Conservation (phyloP, 2,113 vertebrate species). For the Thymallus thymallus region DNA sequence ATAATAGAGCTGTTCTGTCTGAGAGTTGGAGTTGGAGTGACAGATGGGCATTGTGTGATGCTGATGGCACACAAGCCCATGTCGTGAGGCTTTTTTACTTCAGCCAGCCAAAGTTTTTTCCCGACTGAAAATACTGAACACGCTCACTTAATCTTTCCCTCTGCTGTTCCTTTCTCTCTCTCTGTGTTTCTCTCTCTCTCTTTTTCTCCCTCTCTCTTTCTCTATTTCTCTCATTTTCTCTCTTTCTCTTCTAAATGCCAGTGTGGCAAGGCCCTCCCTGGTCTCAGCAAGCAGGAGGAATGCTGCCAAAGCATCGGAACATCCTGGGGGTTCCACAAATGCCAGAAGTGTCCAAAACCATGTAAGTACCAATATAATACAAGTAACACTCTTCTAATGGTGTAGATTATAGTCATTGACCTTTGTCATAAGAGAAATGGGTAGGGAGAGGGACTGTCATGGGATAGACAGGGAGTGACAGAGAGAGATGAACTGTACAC, state of each 20-base stretch:
- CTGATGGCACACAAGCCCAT: background rate
- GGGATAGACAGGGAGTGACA: background rate
- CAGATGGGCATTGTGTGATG: background rate
- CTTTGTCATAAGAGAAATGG: no score
- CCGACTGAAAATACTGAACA: background rate
- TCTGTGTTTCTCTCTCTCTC: no score
- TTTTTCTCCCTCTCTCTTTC: constrained; percentile 1
- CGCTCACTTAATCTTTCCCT: background rate
- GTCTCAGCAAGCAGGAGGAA: constrained; percentile 95
- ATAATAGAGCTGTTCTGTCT: constrained; percentile 6
- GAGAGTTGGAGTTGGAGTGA: background rate
- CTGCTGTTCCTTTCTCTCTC: constrained; percentile 4
- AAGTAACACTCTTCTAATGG: background rate
- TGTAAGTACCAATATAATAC: constrained; percentile 74
- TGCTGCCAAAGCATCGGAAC: constrained; percentile 94
- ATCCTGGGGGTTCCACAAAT: constrained; percentile 98
- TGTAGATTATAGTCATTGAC: no score
- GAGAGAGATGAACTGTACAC: background rate
- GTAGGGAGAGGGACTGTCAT: no score
- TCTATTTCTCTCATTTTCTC: constrained; percentile 10
- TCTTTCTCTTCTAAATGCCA: constrained; percentile 57
- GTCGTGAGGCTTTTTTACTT: background rate
- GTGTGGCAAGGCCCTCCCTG: constrained; percentile 97
- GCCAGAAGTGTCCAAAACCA: constrained; percentile 91
- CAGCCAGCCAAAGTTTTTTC: background rate